A percentile compares a stretch with the other conserved stretches of the same genome.
phyloP scores from a whole-genome alignment of 2,797 vertebrate genomes.

The Melopsittacus undulatus region DNA sequence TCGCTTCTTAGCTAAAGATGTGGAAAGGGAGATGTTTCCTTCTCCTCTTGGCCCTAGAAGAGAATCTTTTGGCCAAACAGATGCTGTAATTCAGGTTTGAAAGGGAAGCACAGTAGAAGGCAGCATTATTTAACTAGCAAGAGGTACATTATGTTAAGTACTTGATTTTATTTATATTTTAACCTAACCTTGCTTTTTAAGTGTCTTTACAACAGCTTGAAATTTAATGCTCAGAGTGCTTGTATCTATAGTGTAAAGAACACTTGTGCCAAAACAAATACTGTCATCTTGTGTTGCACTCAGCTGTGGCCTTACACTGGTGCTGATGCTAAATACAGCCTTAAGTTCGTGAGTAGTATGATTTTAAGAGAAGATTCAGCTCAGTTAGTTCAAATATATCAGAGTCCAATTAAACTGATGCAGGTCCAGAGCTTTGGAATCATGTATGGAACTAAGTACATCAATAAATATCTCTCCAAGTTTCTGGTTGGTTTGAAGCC shows the following conservation, averaged over 20 bases:
- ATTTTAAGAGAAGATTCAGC: neutral
- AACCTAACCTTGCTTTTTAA: neutral
- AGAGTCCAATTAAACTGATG: neutral
- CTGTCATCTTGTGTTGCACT: neutral
- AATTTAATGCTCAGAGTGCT: neutral
- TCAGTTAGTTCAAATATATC: neutral
- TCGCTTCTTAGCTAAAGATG: neutral
- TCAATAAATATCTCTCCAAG: neutral
- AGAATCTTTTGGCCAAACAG: neutral
- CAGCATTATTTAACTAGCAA: neutral
- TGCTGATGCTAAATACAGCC: neutral
- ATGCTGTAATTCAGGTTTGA: neutral
- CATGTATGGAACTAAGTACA: neutral
- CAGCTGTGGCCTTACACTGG: neutral
- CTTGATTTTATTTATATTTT: neutral
- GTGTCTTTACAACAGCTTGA: neutral
- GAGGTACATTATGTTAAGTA: neutral
- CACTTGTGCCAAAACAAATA: neutral
- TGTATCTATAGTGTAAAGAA: neutral
- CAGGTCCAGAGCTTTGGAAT: constrained; percentile 10
- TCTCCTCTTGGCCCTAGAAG: neutral
- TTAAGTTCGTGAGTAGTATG: neutral
- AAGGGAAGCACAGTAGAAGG: neutral
- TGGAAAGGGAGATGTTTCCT: neutral
- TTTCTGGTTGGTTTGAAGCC: neutral